These are phyloP conservation scores for Stegostoma tigrinum DNA, from an alignment of 2,113 vertebrate species.

Conservation along the genomic window DNA sequence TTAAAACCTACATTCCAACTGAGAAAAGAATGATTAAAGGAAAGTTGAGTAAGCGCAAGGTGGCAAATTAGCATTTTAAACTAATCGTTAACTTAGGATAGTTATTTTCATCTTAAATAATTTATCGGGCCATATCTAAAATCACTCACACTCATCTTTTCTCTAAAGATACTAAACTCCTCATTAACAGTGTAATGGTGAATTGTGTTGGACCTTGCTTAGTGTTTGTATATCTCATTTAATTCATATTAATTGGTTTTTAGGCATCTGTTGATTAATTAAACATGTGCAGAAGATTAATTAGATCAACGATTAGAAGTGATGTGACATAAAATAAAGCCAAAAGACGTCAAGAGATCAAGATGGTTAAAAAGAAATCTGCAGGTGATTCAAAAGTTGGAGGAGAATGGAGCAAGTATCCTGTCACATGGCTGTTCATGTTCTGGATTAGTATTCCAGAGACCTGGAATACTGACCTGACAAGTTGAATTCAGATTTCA, in stretches of 20 bases:
- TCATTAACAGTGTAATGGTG: slow-evolving; percentile 72
- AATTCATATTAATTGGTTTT: slow-evolving; percentile 91
- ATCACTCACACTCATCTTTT: slow-evolving; percentile 55
- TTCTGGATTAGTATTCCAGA: neutral
- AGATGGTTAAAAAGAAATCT: slow-evolving; percentile 44
- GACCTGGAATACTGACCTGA: neutral
- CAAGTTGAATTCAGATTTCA: neutral
- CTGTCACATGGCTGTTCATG: no score
- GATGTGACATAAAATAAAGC: slow-evolving; percentile 34
- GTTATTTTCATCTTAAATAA: neutral
- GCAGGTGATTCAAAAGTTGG: slow-evolving; percentile 32
- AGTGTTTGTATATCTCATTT: slow-evolving; percentile 80
- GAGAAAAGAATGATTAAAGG: neutral
- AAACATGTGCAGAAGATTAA: slow-evolving; percentile 64
- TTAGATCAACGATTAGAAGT: slow-evolving; percentile 74
- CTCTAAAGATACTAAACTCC: slow-evolving; percentile 50
- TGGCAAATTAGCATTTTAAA: neutral
- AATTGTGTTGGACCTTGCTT: slow-evolving; percentile 81
- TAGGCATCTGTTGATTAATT: slow-evolving; percentile 83
- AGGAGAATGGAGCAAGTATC: slow-evolving; percentile 57
- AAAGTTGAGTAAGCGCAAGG: neutral
- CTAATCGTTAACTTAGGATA: slow-evolving; percentile 4
- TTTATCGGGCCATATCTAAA: slow-evolving; percentile 50
- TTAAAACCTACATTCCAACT: neutral
- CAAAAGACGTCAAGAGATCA: slow-evolving; percentile 43